Evolutionary conservation across 2,113 vertebrate genomes (phyloP).

Genomic region (Aptenodytes patagonicus): DNA sequence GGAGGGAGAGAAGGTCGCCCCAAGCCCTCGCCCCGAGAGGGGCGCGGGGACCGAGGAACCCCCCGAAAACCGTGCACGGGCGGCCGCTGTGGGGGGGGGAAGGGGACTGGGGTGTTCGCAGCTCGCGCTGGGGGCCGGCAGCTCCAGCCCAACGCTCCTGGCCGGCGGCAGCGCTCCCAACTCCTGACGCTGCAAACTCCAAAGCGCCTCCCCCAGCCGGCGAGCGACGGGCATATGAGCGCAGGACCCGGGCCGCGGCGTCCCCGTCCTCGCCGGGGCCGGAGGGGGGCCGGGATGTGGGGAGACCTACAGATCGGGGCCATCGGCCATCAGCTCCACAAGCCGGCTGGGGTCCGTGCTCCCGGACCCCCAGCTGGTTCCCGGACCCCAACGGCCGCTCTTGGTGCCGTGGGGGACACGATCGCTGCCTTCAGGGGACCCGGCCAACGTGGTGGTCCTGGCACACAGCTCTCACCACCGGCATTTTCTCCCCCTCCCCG

Average conservation of each 20-base stretch:
- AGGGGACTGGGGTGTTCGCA: not conserved
- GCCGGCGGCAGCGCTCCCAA: not conserved
- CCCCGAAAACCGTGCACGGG: not conserved
- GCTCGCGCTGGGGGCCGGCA: rapidly evolving
- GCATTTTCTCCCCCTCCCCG: not conserved
- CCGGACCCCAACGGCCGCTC: not conserved
- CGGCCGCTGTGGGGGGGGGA: too few relatives aligned
- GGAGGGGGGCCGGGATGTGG: not conserved
- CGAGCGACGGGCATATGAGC: not conserved
- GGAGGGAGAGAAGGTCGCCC: not conserved
- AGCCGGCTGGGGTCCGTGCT: rapidly evolving
- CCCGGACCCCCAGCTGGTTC: not conserved
- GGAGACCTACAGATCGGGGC: not conserved
- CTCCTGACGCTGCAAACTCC: not conserved
- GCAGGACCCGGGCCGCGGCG: not conserved
- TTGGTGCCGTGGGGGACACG: rapidly evolving
- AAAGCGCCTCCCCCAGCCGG: not conserved
- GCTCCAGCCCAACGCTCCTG: not conserved
- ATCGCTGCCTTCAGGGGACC: not conserved
- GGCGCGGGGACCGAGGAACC: rapidly evolving
- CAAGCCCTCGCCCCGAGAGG: not conserved
- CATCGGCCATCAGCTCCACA: not conserved
- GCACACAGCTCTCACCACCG: not conserved
- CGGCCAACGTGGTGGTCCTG: rapidly evolving
- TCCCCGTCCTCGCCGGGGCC: not conserved